A percentile compares a stretch with the other conserved stretches of the same genome.
Evolutionary conservation across 2,797 vertebrate genomes (phyloP).

Genomic region (Leptoclinus maculatus): DNA sequence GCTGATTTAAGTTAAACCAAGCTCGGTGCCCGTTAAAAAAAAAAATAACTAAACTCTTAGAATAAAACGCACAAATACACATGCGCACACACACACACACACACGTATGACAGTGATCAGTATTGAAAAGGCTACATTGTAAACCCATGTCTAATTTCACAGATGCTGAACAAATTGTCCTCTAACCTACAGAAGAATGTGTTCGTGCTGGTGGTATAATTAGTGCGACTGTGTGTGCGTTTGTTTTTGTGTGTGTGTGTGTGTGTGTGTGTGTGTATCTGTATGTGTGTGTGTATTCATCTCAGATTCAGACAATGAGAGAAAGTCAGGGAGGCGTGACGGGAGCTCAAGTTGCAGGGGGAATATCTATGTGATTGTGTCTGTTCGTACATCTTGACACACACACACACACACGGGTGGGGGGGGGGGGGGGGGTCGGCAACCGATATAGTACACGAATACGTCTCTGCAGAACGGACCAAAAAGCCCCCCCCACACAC

Average conservation of each 20-base stretch:
- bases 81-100: conserved; percentile 1
- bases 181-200: conserved; percentile 74
- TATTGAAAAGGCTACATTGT: conserved; percentile 78
- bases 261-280: conserved; percentile 31
- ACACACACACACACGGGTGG: neutral
- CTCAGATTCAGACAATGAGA: conserved; percentile 76
- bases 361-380: conserved; percentile 77
- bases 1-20: conserved; percentile 36
- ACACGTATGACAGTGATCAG: conserved; percentile 74
- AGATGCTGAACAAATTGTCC: conserved; percentile 83
- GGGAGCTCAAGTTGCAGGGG: conserved; percentile 71
- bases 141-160: conserved; percentile 83
- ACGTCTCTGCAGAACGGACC: conserved; percentile 47
- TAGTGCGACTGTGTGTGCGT: conserved; percentile 55
- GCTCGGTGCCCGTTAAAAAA: conserved; percentile 5
- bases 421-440: neutral
- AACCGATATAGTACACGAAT: conserved; percentile 21
- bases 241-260: conserved; percentile 36
- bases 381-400: conserved; percentile 64
- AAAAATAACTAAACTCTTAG: conserved; percentile 4
- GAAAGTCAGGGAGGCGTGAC: conserved; percentile 79
- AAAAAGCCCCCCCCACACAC: conserved; percentile 7
- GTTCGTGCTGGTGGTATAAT: conserved; percentile 63
- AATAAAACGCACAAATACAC: conserved; percentile 24
- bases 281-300: conserved; percentile 56